Conservation (phyloP, 2,888 invertebrate species). For the Perizoma flavofasciatum region DNA sequence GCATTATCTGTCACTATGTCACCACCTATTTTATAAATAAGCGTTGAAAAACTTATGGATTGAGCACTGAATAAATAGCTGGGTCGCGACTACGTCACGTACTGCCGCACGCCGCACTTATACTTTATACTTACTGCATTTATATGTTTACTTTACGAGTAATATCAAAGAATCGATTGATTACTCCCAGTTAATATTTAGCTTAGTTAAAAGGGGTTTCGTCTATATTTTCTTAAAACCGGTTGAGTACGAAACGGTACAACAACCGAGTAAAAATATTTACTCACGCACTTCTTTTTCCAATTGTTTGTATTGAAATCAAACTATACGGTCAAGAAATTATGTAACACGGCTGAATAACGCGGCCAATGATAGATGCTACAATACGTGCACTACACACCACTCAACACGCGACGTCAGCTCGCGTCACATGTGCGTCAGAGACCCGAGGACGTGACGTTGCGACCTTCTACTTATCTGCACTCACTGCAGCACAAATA, state of each 20-base stretch:
- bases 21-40: conserved; percentile 3
- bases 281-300: not conserved
- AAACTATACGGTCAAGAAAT: not conserved
- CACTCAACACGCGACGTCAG: not conserved
- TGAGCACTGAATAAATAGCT: conserved; percentile 24
- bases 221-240: too few species aligned
- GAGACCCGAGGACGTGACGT: not conserved
- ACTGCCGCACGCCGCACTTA: conserved; percentile 34
- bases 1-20: too few species aligned
- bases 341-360: not conserved
- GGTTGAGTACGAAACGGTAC: too few species aligned
- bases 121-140: conserved; percentile 15
- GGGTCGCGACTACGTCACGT: conserved; percentile 33
- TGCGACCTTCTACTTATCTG: not conserved
- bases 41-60: conserved; percentile 24
- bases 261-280: too few species aligned
- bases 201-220: too few species aligned
- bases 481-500: not conserved
- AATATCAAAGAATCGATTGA: too few species aligned
- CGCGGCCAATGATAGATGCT: not conserved
- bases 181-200: too few species aligned
- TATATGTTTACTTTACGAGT: not conserved
- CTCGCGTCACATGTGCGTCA: conserved; percentile 3
- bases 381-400: not conserved
- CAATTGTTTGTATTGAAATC: not conserved